These are phyloP conservation scores for Linurgus olivaceus DNA, from an alignment of 2,797 vertebrate genomes.

Conservation along the genomic window DNA sequence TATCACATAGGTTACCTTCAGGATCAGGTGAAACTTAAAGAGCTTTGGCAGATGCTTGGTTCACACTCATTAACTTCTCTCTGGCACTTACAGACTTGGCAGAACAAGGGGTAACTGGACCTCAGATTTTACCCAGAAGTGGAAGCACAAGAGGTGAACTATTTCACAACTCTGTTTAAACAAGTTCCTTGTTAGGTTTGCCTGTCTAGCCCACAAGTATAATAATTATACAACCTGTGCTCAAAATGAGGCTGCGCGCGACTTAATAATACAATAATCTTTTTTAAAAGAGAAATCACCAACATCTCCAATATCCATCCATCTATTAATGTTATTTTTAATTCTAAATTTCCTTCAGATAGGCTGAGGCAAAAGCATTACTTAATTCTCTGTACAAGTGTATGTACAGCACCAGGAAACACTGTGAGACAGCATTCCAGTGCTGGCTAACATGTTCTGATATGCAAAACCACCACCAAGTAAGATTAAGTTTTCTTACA, in stretches of 20 bases:
- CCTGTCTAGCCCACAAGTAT: neutral
- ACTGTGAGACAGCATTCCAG: neutral
- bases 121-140: conserved; percentile 19
- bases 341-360: neutral
- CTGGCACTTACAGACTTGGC: conserved; percentile 31
- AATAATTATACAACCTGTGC: conserved; percentile 23
- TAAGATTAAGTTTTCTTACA: neutral
- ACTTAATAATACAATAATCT: neutral
- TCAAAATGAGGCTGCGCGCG: neutral
- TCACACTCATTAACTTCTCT: conserved; percentile 24
- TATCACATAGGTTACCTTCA: neutral
- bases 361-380: neutral
- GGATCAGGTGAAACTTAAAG: conserved; percentile 38
- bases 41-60: neutral
- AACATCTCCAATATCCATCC: neutral
- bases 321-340: neutral
- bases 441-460: neutral
- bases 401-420: neutral
- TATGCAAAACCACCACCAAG: neutral
- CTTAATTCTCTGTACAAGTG: neutral
- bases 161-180: conserved; percentile 53
- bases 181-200: conserved; percentile 12
- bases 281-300: neutral
- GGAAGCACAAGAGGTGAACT: conserved; percentile 31
- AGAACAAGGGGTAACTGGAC: neutral